Conservation (phyloP, 2,888 invertebrate species). For the Scrobipalpa costella region DNA sequence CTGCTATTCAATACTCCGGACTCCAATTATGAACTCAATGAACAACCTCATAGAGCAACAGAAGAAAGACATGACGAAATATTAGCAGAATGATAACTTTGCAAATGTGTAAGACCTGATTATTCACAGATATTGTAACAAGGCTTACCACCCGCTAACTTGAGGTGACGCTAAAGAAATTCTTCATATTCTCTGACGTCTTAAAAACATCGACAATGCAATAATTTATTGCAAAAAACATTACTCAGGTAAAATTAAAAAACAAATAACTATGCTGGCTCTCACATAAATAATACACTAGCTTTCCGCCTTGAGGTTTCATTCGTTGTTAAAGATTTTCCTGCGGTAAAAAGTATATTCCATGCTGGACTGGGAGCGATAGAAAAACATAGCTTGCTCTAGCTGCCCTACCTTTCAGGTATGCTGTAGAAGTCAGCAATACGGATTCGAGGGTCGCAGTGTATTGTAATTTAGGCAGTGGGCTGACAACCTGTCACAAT, state of each 20-base stretch:
- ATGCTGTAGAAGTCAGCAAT: too few species aligned
- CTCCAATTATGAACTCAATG: conserved; percentile 45
- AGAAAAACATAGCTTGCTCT: too few species aligned
- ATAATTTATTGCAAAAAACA: conserved; percentile 38
- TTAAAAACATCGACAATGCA: conserved; percentile 39
- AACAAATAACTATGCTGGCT: conserved; percentile 12
- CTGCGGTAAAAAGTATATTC: too few species aligned
- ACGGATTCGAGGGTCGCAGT: too few species aligned
- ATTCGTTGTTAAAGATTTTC: too few species aligned
- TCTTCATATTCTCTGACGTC: conserved; percentile 49
- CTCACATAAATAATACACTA: not conserved
- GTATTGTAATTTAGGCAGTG: too few species aligned
- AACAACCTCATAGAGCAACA: conserved; percentile 24
- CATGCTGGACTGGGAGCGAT: too few species aligned
- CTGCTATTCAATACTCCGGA: conserved; percentile 22
- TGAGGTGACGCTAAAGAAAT: conserved; percentile 66
- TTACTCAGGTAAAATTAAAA: conserved; percentile 36
- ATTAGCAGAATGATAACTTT: conserved; percentile 35
- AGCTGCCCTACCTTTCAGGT: too few species aligned
- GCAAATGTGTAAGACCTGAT: conserved; percentile 57
- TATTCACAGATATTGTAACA: conserved; percentile 75
- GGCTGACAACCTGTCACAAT: too few species aligned
- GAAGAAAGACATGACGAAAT: conserved; percentile 15
- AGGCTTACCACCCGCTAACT: conserved; percentile 74
- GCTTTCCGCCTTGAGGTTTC: too few species aligned